Base-by-base conservation (phyloP, 92 coral and sea anemone genomes). In the Anthopleura xanthogrammica region DNA sequence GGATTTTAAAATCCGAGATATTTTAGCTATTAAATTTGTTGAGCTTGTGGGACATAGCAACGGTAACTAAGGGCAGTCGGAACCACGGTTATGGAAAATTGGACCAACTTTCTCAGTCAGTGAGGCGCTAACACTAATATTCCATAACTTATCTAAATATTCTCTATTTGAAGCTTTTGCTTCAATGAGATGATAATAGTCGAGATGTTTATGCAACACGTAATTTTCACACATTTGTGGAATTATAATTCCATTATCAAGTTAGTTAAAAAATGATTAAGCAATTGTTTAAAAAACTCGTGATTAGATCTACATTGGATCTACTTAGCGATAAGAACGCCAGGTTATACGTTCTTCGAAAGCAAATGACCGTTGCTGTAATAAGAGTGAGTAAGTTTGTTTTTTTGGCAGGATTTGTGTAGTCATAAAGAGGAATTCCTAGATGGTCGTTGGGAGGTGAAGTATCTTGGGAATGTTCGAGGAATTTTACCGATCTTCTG, bases 161-260 rank as follows among this genome's bases (percentile, higher is more conserved):
- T 54, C 13, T 2, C 16, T 54, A 8, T 54, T 54, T 54, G 58
- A 54, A 6, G 11, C 11, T 50, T 50, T 50, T 50, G 54, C 54
- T 50, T 50, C 54, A 50, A 6, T 50, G 54, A 50, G 54, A 50
- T 6, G 54, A 50, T 50, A 60, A 60, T 5, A 16, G n/a, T 60
- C 65, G 65, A 60, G 65, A 60, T 20, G 24, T 60, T 20, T 60
- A 7, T 23, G 19, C 29, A 62, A 5, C 29, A 62, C 11, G 36
- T 20, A 20, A 62, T 14, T 20, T 62, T 62, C 70, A 62, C 70
- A 62, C 70, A 62, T 62, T 62, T 29, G 29, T 62, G 36, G 39
- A 20, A 62, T 62, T 62, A 62, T 62, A 62, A 62, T 62, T 5
- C 70, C 70, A 62, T 62, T 62, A 62, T 62, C 70, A 62, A 62